Conservation (phyloP, 2,113 vertebrate genomes). For the Natator depressus region DNA sequence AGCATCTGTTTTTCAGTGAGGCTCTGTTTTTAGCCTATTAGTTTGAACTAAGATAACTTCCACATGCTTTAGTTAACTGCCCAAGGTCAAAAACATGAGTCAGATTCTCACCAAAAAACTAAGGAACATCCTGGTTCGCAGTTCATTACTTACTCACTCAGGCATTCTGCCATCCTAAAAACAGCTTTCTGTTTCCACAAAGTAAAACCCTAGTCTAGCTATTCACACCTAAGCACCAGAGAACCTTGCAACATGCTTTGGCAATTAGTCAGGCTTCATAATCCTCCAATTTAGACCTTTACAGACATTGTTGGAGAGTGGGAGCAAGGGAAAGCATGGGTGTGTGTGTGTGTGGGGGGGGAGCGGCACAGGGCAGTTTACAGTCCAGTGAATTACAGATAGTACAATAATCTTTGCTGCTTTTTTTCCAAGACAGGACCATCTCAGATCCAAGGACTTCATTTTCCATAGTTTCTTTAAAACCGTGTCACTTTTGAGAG, state of each 20-base stretch:
- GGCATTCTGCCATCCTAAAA: neutral
- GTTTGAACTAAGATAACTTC: neutral
- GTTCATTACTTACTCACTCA: neutral
- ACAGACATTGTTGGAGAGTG: neutral
- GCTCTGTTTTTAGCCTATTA: neutral
- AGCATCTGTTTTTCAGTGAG: neutral
- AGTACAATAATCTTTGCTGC: neutral
- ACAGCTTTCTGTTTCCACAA: neutral
- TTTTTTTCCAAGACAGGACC: neutral
- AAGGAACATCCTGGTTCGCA: neutral
- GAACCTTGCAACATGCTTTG: neutral
- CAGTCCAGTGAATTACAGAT: neutral
- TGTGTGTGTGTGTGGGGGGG: fast-evolving
- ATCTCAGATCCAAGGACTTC: neutral
- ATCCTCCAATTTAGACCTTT: neutral
- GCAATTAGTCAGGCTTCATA: neutral
- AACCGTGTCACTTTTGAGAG: neutral
- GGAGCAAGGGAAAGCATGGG: neutral
- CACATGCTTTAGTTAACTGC: neutral
- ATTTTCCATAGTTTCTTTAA: neutral
- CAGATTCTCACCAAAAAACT: neutral
- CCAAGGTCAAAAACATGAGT: neutral
- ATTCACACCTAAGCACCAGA: neutral
- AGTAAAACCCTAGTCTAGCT: neutral
- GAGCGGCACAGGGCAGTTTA: neutral